Base-by-base conservation (phyloP, 37 sponge, comb jelly and placozoan genomes). In the Chondrosia reniformis region DNA sequence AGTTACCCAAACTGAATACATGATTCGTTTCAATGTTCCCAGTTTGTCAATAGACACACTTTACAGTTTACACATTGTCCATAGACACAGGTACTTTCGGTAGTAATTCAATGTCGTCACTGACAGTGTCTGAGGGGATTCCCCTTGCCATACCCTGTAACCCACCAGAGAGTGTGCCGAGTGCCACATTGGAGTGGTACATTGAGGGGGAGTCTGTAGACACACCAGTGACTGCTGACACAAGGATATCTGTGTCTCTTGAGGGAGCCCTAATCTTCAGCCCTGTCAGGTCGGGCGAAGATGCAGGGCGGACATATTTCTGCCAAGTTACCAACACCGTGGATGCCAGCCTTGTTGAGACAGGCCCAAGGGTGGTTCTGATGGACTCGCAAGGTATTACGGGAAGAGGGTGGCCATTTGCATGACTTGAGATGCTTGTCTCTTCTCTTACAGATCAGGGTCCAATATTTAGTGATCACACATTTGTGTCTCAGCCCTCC, bases 271-370 rank as follows among this genome's bases (percentile, higher is more conserved):
- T 77, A 42, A 45, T 84, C 4, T 55, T 84, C 4, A 74, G 76
- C 32, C 46, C 6, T 19, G 31, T 19, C 22, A 2, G n/a, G n/a
- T n/a, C 19, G 2, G 17, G 8, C 13, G 33, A 6, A 6, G 67
- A 67, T 37, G 28, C 22, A 9, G 55, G 77, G 2, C 17, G 12
- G 3, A 12, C 8, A 25, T 77, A 42, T 24, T 6, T 31, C 33
- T 84, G 84, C 61, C 55, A 19, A 1, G 71, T 62, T 3, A 69
- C 78, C 45, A 84, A 84, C 40, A 43, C 77, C 41, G 58, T 66
- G 24, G 39, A 36, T 25, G 9, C 24, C 4, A 39, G 2, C 4
- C 39, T 40, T 1, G 43, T 40, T 13, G 15, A 2, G n/a, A 69
- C 41, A 36, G 5, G 37, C n/a, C 4, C 9, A 40, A 41, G 33